These are phyloP conservation scores for Andrena camellia DNA, from an alignment of 2,888 invertebrate species.

Conservation along the genomic window DNA sequence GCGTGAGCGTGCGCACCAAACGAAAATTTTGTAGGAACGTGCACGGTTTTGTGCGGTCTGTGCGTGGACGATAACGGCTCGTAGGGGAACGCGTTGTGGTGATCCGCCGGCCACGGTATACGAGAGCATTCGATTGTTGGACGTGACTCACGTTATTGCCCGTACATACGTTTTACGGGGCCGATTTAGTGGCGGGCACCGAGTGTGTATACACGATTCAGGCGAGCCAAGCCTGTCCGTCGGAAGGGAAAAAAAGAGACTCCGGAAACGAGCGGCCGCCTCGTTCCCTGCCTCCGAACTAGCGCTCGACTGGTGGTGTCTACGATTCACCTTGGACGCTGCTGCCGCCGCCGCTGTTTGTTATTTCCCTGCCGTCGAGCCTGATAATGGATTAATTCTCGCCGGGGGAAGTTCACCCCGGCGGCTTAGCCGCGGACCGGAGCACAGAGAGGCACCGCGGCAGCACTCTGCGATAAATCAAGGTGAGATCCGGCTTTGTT, in stretches of 20 bases:
- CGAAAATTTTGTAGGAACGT: slow-evolving; percentile 55
- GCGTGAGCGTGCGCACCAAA: slow-evolving; percentile 35
- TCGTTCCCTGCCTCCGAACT: background rate
- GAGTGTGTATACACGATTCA: background rate
- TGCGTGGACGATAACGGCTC: too few relatives aligned
- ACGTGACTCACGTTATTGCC: slow-evolving; percentile 11
- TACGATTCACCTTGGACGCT: slow-evolving; percentile 12
- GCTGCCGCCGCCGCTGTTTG: slow-evolving; percentile 21
- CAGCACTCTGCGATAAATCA: slow-evolving; percentile 74
- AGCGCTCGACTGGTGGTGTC: background rate
- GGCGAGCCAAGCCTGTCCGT: background rate
- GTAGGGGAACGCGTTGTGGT: too few relatives aligned
- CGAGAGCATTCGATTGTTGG: too few relatives aligned
- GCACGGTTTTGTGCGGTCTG: slow-evolving; percentile 8
- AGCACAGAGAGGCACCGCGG: slow-evolving; percentile 33
- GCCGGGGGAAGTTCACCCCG: slow-evolving; percentile 62
- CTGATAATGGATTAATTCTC: slow-evolving; percentile 76
- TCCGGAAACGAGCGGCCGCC: slow-evolving; percentile 36
- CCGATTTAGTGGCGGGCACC: slow-evolving; percentile 62
- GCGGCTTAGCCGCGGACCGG: slow-evolving; percentile 40
- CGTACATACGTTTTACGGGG: slow-evolving; percentile 50
- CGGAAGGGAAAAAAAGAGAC: slow-evolving; percentile 24
- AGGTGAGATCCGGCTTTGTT: slow-evolving; percentile 77
- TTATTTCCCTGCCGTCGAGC: slow-evolving; percentile 59
- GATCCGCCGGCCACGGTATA: too few relatives aligned